Evolutionary conservation across 1,140 invertebrate species (phyloP).

Genomic region (Ericerus pela): DNA sequence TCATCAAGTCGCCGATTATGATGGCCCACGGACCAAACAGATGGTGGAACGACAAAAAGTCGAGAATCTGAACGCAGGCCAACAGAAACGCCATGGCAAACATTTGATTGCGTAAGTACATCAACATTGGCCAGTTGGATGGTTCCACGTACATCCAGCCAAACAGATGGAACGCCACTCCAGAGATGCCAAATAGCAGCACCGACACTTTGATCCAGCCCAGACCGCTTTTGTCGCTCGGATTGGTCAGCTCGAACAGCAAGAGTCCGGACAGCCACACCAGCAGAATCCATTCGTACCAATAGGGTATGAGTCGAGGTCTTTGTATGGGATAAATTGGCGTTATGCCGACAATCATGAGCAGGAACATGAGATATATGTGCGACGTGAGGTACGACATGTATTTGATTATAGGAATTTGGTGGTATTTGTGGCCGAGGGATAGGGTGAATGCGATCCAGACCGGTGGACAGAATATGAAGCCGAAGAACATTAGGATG

Average conservation of each 20-base stretch:
- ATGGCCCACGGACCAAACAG: constrained; percentile 97
- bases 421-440: constrained; percentile 86
- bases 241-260: constrained; percentile 90
- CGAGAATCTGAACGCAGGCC: constrained; percentile 91
- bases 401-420: constrained; percentile 96
- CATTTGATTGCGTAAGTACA: constrained; percentile 90
- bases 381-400: constrained; percentile 98
- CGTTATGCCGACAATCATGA: constrained; percentile 78
- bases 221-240: constrained; percentile 83
- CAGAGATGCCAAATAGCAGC: constrained; percentile 79
- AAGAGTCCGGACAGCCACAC: constrained; percentile 87
- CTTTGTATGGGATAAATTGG: constrained; percentile 70
- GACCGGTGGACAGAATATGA: constrained; percentile 83
- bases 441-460: constrained; percentile 95
- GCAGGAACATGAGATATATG: constrained; percentile 87
- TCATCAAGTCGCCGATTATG: constrained; percentile 77
- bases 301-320: constrained; percentile 45
- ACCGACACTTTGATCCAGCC: constrained; percentile 88
- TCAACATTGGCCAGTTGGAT: constrained; percentile 59
- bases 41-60: constrained; percentile 95
- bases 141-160: constrained; percentile 43
- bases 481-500: constrained; percentile 75
- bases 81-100: constrained; percentile 86
- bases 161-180: constrained; percentile 75
- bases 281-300: constrained; percentile 87